Base-by-base conservation (phyloP, 30 jellyfish, hydroid and myxozoan genomes). In the Hydra vulgaris region DNA sequence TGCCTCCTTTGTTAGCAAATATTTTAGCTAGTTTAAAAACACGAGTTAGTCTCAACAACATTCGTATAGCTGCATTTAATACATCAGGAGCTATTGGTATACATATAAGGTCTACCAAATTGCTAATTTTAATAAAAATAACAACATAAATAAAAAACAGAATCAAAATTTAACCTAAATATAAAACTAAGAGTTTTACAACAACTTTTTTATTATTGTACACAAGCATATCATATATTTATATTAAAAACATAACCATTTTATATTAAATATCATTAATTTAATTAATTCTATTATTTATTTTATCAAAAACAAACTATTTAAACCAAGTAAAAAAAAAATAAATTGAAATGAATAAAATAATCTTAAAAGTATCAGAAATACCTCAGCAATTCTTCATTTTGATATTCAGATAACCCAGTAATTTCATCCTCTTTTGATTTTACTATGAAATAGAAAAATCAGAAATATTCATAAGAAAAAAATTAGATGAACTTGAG, bases 41-140 rank as follows among this genome's bases (percentile, higher is more conserved):
- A 26, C 97, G 87, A 54, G 97, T 90, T 15, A 90, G 66, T 0
- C 97, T 86, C 23, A 90, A 76, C 16, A 88, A 82, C 21, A 90
- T 78, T 21, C 95, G 86, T 87, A 90, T 80, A 78, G 84, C 88
- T 40, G 97, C 85, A 66, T 90, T 90, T 53, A 90, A 74, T 20
- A 95, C 79, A 16, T 78, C 83, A 7, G 95, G 26, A 67, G 86
- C 88, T 53, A 86, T 85, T 15, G 95, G 95, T 15, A 80, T 70
- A 26, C 84, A 89, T 25, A 90, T 71, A 70, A 90, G 85, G 0
- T 87, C 85, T 21, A 93, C 87, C 76, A 87, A 54, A 52, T 18
- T 52, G 77, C 85, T 78, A 78, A 8, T 18, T 15, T 0, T 0
- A 74, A 26, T 23, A 19, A n/a, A 69, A 23, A 20, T 69, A 69